Base-by-base conservation (phyloP, 2,888 invertebrate genomes). In the Galerucella calmariensis region DNA sequence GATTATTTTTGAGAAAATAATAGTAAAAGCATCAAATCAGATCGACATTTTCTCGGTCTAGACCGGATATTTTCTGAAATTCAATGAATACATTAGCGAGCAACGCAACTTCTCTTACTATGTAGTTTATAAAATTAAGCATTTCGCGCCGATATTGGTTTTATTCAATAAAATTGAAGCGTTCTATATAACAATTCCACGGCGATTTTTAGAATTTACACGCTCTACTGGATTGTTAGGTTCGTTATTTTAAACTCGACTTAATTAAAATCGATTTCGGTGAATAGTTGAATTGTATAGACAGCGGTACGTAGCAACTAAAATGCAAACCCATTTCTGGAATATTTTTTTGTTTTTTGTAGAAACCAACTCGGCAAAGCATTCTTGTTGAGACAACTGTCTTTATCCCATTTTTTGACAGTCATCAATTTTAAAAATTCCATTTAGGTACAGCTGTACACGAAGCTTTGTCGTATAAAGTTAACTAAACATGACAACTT, bases 1-100 rank as follows among this genome's bases (percentile, higher is more conserved):
- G 69, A 69, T 72, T 69, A 72, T 68, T 51, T 48, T 53, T 56
- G 20, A 74, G 66, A 51, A 74, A 65, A 67, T 65, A 44, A 58
- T 56, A 69, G 69, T 41, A 66, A 74, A 69, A 69, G 66, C 65
- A 69, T 51, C 20, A 59, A 69, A 46, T 66, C 65, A 27, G 48
- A 58, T 58, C 56, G 48, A 46, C 12, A 69, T 74, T 70, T 61
- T 16, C 56, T 68, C 44, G 35, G 74, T 74, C 70, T 74, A 70
- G 67, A 70, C 65, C 27, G 27, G 56, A 56, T 56, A 56, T 56
- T 56, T 56, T 56, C 56, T 56, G 20, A 16, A 48, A 71, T 71
- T 20, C 61, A 71, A 62, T 53, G 11, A 35, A 65, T 41, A 65
- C 14, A 56, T 24, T 27, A 20, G 16, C 12, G 14, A 16, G n/a